Percentiles rank a stretch among this genome's conserved stretches.
Conservation (phyloP, 2,113 vertebrate genomes). For the Mus pahari region DNA sequence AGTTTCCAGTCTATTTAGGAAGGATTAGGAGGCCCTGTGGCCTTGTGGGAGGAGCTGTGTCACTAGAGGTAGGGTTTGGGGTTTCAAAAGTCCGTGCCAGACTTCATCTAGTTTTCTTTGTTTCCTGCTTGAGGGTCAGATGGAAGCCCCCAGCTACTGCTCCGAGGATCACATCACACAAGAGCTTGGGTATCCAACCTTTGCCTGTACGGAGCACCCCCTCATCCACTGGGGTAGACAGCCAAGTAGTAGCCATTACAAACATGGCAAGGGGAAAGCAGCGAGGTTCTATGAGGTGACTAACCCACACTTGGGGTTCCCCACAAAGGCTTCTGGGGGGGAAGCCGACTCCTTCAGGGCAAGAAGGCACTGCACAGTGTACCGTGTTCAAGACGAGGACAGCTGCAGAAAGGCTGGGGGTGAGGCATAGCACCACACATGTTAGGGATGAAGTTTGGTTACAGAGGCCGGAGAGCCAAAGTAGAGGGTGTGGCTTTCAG, state of each 20-base stretch:
- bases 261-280: neutral
- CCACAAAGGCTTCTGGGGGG: neutral
- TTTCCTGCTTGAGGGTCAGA: neutral
- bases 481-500: neutral
- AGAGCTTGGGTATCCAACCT: neutral
- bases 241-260: neutral
- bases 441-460: neutral
- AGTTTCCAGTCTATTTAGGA: neutral
- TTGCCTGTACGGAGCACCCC: neutral
- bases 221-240: neutral
- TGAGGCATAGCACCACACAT: accelerated
- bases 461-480: neutral
- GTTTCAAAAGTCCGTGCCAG: neutral
- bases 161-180: neutral
- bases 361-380: neutral
- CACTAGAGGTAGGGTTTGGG: neutral
- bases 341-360: neutral
- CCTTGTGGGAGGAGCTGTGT: neutral
- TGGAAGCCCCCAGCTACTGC: neutral
- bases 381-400: neutral
- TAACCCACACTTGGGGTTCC: neutral
- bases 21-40: neutral
- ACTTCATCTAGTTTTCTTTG: neutral
- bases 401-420: accelerated
- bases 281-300: neutral